Base-by-base conservation (phyloP, 1,140 invertebrate genomes). In the Caenorhabditis brenneri region DNA sequence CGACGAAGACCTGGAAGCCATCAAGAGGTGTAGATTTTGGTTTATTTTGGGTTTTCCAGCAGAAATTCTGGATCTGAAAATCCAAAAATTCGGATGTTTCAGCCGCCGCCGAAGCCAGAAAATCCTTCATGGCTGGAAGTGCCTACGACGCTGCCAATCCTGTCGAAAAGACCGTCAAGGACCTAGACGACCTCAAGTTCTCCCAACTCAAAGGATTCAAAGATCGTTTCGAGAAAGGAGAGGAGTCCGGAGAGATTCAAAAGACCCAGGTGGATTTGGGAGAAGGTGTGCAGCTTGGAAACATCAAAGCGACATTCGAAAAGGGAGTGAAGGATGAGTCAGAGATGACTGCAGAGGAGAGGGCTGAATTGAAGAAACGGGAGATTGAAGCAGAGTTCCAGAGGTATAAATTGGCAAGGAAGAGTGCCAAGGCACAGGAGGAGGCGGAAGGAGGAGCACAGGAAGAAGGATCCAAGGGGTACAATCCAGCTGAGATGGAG, bases 301-400 rank as follows among this genome's bases (percentile, higher is more conserved):
- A 87, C n/a, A 87, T 89, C 49, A 90, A 89, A 82, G 87, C 89
- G 2, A 58, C 89, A 31, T 86, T 89, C 53, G 86, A 88, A 60
- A 89, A 89, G 88, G 79, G 79, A 80, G 79, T 24, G 2, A n/a
- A 36, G 0, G 81, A 87, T 33, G 88, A 88, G 55, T 84, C 84
- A 3, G 87, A 90, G 15, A 90, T 91, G 89, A 88, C 86, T 78
- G 89, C 89, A 31, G 89, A 90, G 84, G 89, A 90, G 60, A 78
- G 89, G 48, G 89, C 90, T 2, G 89, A 87, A n/a, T 83, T 85
- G 29, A 90, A 90, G 83, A 90, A 90, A 80, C 85, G 89, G 69
- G 89, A 90, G 81, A 90, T 90, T 31, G 89, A 90, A 49, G 89
- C 88, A 9, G 89, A 90, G 80, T 90, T 90, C 79, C 82, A 90